Conservation (phyloP, 2,888 invertebrate genomes). For the Calephelis perditalis region DNA sequence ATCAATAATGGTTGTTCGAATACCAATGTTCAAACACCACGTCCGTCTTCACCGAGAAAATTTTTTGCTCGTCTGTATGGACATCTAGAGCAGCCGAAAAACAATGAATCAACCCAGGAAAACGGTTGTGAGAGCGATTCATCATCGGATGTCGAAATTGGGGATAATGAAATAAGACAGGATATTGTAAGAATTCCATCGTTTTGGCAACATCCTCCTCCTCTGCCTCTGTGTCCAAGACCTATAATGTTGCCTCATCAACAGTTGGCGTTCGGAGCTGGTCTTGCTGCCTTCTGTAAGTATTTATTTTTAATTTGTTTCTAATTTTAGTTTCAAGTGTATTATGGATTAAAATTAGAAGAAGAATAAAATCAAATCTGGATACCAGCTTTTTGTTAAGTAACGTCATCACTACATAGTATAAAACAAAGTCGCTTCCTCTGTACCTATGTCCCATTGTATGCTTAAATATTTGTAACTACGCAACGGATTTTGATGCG, state of each 20-base stretch:
- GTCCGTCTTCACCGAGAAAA: slow-evolving; percentile 87
- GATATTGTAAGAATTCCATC: slow-evolving; percentile 35
- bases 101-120: slow-evolving; percentile 35
- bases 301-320: slow-evolving; percentile 28
- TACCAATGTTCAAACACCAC: slow-evolving; percentile 48
- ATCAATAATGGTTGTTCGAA: slow-evolving; percentile 33
- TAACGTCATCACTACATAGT: too few relatives aligned
- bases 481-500: too few relatives aligned
- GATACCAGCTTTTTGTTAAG: too few relatives aligned
- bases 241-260: slow-evolving; percentile 66
- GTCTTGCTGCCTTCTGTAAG: slow-evolving; percentile 78
- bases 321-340: too few relatives aligned
- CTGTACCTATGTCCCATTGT: too few relatives aligned
- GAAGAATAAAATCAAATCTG: too few relatives aligned
- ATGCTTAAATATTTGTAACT: too few relatives aligned
- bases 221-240: slow-evolving; percentile 62
- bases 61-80: slow-evolving; percentile 90
- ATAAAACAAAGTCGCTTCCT: too few relatives aligned
- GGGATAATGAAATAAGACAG: slow-evolving; percentile 36
- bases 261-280: slow-evolving; percentile 79
- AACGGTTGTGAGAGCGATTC: slow-evolving; percentile 54
- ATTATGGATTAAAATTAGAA: too few relatives aligned
- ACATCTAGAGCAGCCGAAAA: slow-evolving; percentile 78
- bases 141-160: slow-evolving; percentile 69
- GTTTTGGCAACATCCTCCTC: slow-evolving; percentile 54